Conservation (phyloP, 2,113 vertebrate species). For the Onychostruthus taczanowskii region DNA sequence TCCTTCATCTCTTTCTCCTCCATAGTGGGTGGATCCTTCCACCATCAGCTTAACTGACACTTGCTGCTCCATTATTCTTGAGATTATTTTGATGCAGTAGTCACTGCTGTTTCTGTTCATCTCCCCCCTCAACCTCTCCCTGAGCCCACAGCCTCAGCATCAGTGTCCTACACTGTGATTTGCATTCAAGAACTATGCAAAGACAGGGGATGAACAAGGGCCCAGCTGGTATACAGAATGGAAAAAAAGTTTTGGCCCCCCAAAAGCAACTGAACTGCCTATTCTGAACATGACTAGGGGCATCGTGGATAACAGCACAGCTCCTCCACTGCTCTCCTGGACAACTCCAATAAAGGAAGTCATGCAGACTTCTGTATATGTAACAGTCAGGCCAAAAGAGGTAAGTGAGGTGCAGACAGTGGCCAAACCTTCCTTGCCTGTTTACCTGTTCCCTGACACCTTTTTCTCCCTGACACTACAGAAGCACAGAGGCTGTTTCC, state of each 20-base stretch:
- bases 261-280: background rate
- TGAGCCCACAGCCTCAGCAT: background rate
- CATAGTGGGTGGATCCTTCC: background rate
- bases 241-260: background rate
- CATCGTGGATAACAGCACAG: background rate
- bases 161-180: background rate
- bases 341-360: background rate
- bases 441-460: background rate
- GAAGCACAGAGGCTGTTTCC: background rate
- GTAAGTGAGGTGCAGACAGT: background rate
- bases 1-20: background rate
- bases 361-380: background rate
- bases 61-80: background rate
- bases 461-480: background rate
- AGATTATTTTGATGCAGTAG: background rate
- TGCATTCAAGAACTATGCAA: background rate
- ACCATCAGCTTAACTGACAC: background rate
- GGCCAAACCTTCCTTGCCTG: background rate
- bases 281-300: background rate
- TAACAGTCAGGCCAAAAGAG: background rate
- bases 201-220: background rate
- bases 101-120: background rate
- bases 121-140: background rate
- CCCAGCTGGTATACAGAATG: rapidly evolving
- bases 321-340: background rate